Percentiles rank a stretch among this genome's conserved stretches.
Conservation (phyloP, 2,113 vertebrate species). For the Neolamprologus longior region DNA sequence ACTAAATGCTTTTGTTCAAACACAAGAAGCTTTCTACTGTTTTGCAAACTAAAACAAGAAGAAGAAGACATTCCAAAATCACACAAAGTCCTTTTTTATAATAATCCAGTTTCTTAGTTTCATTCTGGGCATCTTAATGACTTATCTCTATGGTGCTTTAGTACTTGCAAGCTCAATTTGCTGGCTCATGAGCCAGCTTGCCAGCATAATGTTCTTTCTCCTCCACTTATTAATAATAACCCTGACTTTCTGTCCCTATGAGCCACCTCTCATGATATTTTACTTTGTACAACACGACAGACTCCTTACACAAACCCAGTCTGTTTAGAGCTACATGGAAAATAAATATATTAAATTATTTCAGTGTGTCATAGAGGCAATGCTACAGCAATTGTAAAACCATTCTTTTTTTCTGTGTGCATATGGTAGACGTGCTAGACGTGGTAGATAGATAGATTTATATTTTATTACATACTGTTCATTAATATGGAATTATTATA, state of each 20-base stretch:
- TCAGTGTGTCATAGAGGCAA: not conserved
- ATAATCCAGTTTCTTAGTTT: constrained; percentile 2
- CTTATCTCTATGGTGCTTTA: constrained; percentile 47
- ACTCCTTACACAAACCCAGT: not conserved
- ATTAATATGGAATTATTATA: not conserved
- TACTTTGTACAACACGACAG: constrained; percentile 39
- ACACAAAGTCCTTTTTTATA: not conserved
- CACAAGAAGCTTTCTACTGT: not conserved
- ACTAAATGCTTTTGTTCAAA: not conserved
- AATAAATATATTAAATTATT: not conserved
- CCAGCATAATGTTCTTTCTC: constrained; percentile 58
- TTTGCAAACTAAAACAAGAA: not conserved
- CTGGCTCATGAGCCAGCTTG: constrained; percentile 59
- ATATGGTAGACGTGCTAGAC: not conserved
- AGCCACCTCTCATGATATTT: constrained; percentile 29
- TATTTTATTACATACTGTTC: not conserved
- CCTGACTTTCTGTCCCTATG: constrained; percentile 36
- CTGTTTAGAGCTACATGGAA: not conserved
- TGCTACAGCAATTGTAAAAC: not conserved
- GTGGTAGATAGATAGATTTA: not conserved
- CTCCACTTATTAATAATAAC: constrained; percentile 59
- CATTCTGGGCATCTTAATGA: constrained; percentile 48
- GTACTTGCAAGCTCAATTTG: constrained; percentile 58
- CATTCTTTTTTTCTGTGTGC: not conserved
- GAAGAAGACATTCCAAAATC: not conserved